Evolutionary conservation across 2,888 invertebrate genomes (phyloP), one percentile per base, ranked within the genome.

Genomic region (Acleris sparsana): DNA sequence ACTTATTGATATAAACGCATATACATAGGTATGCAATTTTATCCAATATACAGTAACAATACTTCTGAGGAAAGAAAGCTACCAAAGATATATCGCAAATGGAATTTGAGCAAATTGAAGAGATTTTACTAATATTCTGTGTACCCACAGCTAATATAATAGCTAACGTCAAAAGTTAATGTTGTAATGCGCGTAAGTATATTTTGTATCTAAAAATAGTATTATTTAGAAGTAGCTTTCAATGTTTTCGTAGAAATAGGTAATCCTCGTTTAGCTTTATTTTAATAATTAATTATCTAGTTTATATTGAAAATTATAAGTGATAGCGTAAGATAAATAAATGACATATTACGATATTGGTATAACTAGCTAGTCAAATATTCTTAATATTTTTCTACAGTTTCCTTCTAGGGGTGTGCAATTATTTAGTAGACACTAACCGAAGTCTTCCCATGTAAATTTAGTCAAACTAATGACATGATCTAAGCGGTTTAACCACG

Each of bases 181-280:
- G 62, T 62, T 53, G 63, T 29, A 13, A 59, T 62, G 57, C 58
- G 53, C 55, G 65, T 71, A 71, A 66, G 57, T 66, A 62, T 57
- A 51, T 63, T 67, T 67, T 63, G 62, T 63, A 63, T 67, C 43
- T 49, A 56, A 63, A 20, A 25, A 63, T 60, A 60, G 33, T 17
- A 60, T 67, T 53, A 63, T 63, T 63, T 56, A 63, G 55, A 59
- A 18, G 55, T 68, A 64, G 68, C 68, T 68, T 68, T 65, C 68
- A 68, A 62, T 65, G 68, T 68, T 57, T 67, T 57, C 29, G 61
- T 66, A 39, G 39, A 39, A 13, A 39, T 39, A 33, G 56, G 61
- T 39, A 51, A 17, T 51, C 44, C 49, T 65, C 51, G 33, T 65
- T 65, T 65, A 65, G 65, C 43, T 56, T 65, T 61, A 65, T 60